Evolutionary conservation across 2,113 vertebrate species (phyloP), one percentile per base, ranked within the genome.

Genomic region (Thryonomys swinderianus): DNA sequence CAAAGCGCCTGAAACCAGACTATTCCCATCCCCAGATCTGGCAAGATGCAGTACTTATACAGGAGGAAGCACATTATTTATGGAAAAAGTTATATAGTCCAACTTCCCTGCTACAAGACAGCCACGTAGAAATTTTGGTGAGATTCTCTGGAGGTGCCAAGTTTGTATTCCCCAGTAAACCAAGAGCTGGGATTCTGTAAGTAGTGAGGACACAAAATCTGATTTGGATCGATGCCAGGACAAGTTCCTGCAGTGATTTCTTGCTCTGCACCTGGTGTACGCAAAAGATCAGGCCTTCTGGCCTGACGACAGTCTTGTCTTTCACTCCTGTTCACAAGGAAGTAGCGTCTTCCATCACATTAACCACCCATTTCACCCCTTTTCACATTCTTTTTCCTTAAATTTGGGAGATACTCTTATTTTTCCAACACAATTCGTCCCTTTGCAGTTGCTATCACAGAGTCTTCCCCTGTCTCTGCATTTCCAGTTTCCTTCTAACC

Each of bases 161-260:
- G 0, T 71, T 4, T 37, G 6, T 0, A 48, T 3, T 20, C 2
- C 10, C 21, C 7, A 69, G 32, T 32, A 67, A 30, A 32, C 53
- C 74, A 83, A 62, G 59, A 11, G 16, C 42, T 32, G 2, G 4
- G 7, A 14, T 32, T 18, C 2, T 30, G 5, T 6, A 25, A 55
- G 17, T 5, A 71, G 34, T 0, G 2, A 66, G 2, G 34, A 48
- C 16, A 18, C 37, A 37, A 37, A 3, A 14, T 0, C 3, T n/a
- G 37, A 0, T 1, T 45, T 0, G 14, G 7, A 27, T 0, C 18
- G 45, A 17, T 12, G 71, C 71, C 6, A 42, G 61, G 48, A 45
- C 27, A 40, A 59, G 48, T 1, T 23, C 0, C 27, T 5, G 5
- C 45, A 57, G 55, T 0, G 3, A 27, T 5, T 9, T 25, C 6